Conservation (phyloP, 2,888 invertebrate genomes). For the Brachyptera putata region DNA sequence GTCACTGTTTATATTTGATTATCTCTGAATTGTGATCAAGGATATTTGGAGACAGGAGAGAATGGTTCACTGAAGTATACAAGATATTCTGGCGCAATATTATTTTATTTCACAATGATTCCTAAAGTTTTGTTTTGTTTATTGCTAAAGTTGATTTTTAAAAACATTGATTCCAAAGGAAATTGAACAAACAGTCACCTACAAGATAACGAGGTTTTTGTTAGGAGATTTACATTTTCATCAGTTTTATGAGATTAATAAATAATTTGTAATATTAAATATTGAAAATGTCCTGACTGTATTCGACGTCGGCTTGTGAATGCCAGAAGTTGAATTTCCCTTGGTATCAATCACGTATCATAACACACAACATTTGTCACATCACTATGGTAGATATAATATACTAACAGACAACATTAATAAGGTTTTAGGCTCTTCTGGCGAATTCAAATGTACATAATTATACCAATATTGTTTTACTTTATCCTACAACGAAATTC, state of each 20-base stretch:
- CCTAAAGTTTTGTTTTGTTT: constrained; percentile 18
- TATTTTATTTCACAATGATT: constrained; percentile 21
- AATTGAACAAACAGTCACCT: constrained; percentile 2
- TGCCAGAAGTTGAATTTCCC: constrained; percentile 7
- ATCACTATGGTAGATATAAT: constrained; percentile 8
- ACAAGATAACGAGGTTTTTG: no score
- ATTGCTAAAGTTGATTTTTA: constrained; percentile 21
- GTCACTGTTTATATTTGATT: no score
- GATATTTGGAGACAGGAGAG: neutral
- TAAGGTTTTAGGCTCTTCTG: constrained; percentile 18
- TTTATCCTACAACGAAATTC: constrained; percentile 8
- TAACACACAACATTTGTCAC: constrained; percentile 9
- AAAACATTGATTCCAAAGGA: constrained; percentile 7
- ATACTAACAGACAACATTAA: constrained; percentile 21
- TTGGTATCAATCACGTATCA: neutral
- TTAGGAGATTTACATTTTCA: no score
- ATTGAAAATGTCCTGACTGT: no score
- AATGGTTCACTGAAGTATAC: neutral
- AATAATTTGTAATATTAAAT: no score
- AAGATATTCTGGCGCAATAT: constrained; percentile 14
- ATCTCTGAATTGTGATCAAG: no score
- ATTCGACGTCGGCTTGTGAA: no score
- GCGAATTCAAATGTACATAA: constrained; percentile 13
- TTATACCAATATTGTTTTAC: neutral
- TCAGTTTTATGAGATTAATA: no score